phyloP scores from a whole-genome alignment of 2,113 vertebrate species.

The Neodon shergylaensis region DNA sequence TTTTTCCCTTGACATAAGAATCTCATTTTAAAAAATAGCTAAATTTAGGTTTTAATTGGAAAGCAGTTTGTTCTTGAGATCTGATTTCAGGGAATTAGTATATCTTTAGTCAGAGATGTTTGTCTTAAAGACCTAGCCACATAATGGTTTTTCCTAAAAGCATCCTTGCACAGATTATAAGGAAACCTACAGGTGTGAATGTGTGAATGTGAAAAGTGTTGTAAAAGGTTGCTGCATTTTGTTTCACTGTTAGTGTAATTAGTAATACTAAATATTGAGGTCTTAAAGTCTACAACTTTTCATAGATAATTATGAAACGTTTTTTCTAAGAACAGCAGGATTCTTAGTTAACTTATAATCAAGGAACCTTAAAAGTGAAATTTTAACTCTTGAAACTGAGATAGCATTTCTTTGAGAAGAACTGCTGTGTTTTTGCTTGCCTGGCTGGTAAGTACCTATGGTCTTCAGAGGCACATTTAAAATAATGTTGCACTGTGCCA shows the following conservation, averaged over 20 bases:
- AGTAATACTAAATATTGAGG: background rate
- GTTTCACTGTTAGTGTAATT: background rate
- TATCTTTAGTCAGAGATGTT: background rate
- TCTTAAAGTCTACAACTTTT: background rate
- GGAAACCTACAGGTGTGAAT: background rate
- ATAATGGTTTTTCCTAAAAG: background rate
- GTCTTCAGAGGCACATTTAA: background rate
- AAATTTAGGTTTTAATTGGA: constrained; percentile 33
- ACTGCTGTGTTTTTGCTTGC: background rate
- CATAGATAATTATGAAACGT: background rate
- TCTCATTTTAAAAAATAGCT: background rate
- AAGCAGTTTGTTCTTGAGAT: background rate
- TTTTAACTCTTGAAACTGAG: background rate
- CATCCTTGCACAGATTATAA: background rate
- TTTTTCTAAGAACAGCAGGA: background rate
- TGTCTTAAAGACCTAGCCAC: constrained; percentile 35
- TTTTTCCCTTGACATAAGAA: background rate
- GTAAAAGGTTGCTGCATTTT: background rate
- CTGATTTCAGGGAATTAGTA: background rate
- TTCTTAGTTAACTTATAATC: background rate
- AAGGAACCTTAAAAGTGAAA: background rate
- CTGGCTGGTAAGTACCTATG: background rate
- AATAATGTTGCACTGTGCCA: background rate
- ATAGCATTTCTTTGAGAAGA: background rate
- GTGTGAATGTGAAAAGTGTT: constrained; percentile 49